Evolutionary conservation across 2,888 invertebrate species (phyloP).

Genomic region (Petrophora chlorosata): DNA sequence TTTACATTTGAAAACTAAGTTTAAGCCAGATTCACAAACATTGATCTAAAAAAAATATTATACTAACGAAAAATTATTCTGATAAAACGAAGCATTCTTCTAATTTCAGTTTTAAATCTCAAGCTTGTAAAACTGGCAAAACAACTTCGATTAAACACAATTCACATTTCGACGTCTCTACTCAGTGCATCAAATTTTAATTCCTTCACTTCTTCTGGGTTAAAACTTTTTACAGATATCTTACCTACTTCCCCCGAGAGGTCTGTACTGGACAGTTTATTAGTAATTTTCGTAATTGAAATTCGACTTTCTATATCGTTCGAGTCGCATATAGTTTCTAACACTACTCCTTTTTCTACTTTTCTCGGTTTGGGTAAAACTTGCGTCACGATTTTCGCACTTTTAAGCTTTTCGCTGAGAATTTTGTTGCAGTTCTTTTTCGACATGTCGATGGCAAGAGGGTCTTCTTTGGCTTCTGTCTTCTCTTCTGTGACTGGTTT

Average conservation of each 20-base stretch:
- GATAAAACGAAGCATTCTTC: neutral
- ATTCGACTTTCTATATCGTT: slow-evolving; percentile 79
- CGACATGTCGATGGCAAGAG: slow-evolving; percentile 73
- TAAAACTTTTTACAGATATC: slow-evolving; percentile 71
- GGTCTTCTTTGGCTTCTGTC: slow-evolving; percentile 60
- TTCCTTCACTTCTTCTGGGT: slow-evolving; percentile 72
- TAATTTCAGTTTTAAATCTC: too few species aligned
- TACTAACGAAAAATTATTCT: neutral
- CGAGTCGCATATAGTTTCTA: slow-evolving; percentile 68
- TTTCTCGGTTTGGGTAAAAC: slow-evolving; percentile 63
- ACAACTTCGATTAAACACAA: neutral
- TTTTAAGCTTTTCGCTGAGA: slow-evolving; percentile 68
- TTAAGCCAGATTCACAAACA: slow-evolving; percentile 5
- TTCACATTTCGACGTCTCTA: slow-evolving; percentile 74
- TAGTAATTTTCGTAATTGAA: slow-evolving; percentile 80
- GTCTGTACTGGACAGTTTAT: slow-evolving; percentile 73
- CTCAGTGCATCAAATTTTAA: slow-evolving; percentile 65
- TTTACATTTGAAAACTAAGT: slow-evolving; percentile 33
- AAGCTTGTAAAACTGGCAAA: slow-evolving; percentile 5
- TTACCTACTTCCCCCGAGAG: slow-evolving; percentile 52
- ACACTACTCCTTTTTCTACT: slow-evolving; percentile 67
- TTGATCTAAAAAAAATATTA: neutral
- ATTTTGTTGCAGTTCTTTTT: slow-evolving; percentile 72
- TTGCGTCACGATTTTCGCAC: slow-evolving; percentile 55
- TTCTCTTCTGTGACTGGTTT: slow-evolving; percentile 62